Conservation (phyloP, 2,888 invertebrate species). For the Hemaris fuciformis region DNA sequence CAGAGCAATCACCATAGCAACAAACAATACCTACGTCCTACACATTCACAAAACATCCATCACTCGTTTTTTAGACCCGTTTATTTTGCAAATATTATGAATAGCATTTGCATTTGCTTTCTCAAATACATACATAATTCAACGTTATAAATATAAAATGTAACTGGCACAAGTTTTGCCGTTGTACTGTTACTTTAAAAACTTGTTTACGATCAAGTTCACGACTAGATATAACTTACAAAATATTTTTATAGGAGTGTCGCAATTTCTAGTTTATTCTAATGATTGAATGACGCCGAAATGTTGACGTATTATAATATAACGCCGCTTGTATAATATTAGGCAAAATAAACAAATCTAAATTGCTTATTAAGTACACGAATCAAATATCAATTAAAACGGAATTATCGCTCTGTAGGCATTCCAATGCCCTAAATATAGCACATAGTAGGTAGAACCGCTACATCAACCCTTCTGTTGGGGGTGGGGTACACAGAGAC, state of each 20-base stretch:
- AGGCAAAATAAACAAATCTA: background rate
- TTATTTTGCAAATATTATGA: slow-evolving; percentile 58
- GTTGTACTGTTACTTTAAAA: background rate
- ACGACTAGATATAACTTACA: background rate
- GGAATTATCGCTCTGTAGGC: slow-evolving; percentile 33
- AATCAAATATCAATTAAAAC: slow-evolving; percentile 48
- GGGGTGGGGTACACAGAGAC: slow-evolving; percentile 50
- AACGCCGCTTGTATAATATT: background rate
- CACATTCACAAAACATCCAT: slow-evolving; percentile 46
- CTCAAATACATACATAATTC: background rate
- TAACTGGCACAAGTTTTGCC: slow-evolving; percentile 15
- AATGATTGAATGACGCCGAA: background rate
- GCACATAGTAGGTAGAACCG: slow-evolving; percentile 25
- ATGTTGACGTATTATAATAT: background rate
- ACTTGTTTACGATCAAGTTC: background rate
- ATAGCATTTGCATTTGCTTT: slow-evolving; percentile 4
- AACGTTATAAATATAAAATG: slow-evolving; percentile 15
- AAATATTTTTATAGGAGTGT: background rate
- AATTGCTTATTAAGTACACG: slow-evolving; percentile 15
- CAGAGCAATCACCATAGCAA: slow-evolving; percentile 55
- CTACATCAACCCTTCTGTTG: slow-evolving; percentile 61
- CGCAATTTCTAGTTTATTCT: background rate
- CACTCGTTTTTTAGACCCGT: slow-evolving; percentile 50
- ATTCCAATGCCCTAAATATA: slow-evolving; percentile 25
- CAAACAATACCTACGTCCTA: slow-evolving; percentile 35